These are phyloP conservation scores for Rhynchotus rufescens DNA, from an alignment of 2,797 vertebrate genomes.

Conservation along the genomic window DNA sequence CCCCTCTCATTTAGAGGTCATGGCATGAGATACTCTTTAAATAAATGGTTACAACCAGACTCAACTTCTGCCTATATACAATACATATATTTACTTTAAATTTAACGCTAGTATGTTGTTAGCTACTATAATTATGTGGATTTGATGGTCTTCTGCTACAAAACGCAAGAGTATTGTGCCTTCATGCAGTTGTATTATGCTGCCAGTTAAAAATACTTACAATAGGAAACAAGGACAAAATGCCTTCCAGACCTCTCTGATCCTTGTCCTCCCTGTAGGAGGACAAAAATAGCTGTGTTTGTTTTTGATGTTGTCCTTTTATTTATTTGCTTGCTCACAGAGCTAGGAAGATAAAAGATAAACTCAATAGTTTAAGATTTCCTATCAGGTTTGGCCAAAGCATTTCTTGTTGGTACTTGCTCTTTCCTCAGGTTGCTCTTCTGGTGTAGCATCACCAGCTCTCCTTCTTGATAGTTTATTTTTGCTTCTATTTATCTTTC, in stretches of 20 bases:
- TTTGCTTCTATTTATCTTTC: not conserved
- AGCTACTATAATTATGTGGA: not conserved
- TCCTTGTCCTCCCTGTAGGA: not conserved
- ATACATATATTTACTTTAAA: not conserved
- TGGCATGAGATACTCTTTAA: not conserved
- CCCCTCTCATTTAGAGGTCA: not conserved
- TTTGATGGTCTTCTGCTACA: not conserved
- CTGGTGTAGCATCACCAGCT: not conserved
- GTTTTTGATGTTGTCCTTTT: not conserved
- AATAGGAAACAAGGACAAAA: slow-evolving; percentile 10
- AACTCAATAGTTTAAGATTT: not conserved
- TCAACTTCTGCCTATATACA: not conserved
- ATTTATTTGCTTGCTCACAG: not conserved
- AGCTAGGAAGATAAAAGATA: not conserved
- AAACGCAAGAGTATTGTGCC: not conserved
- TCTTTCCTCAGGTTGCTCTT: not conserved
- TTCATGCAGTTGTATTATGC: not conserved
- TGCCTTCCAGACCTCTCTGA: not conserved
- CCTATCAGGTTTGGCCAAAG: not conserved
- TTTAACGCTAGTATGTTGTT: not conserved
- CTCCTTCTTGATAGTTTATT: not conserved
- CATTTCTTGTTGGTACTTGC: not conserved
- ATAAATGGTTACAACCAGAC: not conserved
- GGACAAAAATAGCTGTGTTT: not conserved
- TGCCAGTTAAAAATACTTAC: not conserved